These are phyloP conservation scores for Callithrix jacchus DNA, from an alignment of 2,113 vertebrate genomes.

Conservation along the genomic window DNA sequence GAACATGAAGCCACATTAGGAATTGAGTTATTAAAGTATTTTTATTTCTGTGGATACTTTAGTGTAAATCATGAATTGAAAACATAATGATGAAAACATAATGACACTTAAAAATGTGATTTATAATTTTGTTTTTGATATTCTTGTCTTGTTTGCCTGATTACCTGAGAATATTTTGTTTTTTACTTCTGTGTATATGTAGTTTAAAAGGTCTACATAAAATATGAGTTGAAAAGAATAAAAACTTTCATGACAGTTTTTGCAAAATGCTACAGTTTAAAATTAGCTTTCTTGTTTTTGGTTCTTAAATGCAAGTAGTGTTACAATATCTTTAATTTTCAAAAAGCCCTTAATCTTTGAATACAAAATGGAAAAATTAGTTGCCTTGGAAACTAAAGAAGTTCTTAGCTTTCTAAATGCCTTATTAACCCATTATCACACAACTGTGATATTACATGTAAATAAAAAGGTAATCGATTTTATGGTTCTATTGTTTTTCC, in stretches of 20 bases:
- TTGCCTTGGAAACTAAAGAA: slow-evolving; percentile 44
- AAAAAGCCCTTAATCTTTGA: not conserved
- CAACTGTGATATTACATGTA: not conserved
- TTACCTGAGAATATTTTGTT: not conserved
- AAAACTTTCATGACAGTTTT: not conserved
- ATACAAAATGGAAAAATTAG: slow-evolving; percentile 5
- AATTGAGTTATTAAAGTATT: not conserved
- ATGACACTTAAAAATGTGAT: not conserved
- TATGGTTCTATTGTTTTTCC: not conserved
- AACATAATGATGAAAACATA: not conserved
- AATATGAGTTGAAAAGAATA: not conserved
- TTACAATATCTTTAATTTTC: slow-evolving; percentile 12
- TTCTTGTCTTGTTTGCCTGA: not conserved
- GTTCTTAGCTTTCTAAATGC: not conserved
- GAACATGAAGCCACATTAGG: rapidly evolving
- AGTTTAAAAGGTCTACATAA: not conserved
- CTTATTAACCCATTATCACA: slow-evolving; percentile 2
- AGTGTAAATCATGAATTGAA: not conserved
- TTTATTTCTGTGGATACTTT: not conserved
- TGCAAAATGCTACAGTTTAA: not conserved
- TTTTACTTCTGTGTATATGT: not conserved
- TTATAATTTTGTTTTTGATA: not conserved
- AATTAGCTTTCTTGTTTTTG: not conserved
- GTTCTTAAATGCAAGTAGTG: not conserved
- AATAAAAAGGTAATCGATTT: not conserved